Evolutionary conservation across 1,140 invertebrate genomes (phyloP).

Genomic region (Monochamus saltuarius): DNA sequence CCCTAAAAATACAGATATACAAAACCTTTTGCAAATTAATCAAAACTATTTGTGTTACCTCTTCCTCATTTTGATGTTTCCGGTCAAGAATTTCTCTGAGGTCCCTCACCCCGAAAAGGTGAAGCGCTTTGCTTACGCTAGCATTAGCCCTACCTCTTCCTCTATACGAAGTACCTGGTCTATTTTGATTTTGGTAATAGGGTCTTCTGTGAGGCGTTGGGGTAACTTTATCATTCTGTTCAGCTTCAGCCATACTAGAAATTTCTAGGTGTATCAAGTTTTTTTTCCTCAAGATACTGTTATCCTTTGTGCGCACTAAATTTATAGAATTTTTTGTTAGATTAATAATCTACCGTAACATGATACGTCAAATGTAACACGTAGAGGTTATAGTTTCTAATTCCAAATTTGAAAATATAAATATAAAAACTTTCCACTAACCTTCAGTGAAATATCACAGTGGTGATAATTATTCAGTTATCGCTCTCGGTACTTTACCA

Average conservation of each 20-base stretch:
- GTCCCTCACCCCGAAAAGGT: constrained; percentile 32
- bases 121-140: constrained; percentile 24
- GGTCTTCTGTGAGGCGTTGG: neutral
- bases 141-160: neutral
- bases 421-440: no score
- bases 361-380: no score
- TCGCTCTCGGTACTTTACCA: no score
- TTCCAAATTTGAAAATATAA: constrained; percentile 1
- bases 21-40: neutral
- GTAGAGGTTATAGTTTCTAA: neutral
- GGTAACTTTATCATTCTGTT: neutral
- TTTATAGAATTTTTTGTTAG: neutral
- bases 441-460: no score
- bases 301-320: neutral
- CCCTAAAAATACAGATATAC: neutral
- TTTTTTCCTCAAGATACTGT: neutral
- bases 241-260: constrained; percentile 3
- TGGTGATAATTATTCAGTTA: no score
- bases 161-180: neutral
- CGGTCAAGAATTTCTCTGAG: constrained; percentile 33
- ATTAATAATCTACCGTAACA: neutral
- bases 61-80: constrained; percentile 27
- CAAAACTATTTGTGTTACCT: constrained; percentile 8
- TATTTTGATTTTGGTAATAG: constrained; percentile 1
- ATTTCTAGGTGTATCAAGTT: neutral